Percentiles rank a stretch among this genome's conserved stretches.
These are phyloP conservation scores for Turritopsis dohrnii DNA, from an alignment of 30 jellyfish, hydroid and myxozoan genomes.

Conservation along the genomic window DNA sequence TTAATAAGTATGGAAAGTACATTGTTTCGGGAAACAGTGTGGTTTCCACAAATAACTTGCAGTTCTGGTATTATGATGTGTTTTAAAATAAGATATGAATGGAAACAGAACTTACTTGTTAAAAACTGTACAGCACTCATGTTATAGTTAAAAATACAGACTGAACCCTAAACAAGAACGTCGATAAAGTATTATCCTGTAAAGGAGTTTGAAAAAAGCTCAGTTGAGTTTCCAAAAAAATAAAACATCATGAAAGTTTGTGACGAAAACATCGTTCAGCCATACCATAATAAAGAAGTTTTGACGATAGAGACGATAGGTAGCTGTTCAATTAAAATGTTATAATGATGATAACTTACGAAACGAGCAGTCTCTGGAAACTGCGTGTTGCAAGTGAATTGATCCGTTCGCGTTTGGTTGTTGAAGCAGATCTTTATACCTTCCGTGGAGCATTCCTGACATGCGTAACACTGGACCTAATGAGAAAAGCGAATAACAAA, in stretches of 20 bases:
- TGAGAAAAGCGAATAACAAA: neutral
- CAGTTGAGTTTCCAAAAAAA: too few relatives aligned
- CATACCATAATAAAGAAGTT: too few relatives aligned
- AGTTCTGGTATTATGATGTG: too few relatives aligned
- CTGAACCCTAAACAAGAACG: slow-evolving; percentile 56
- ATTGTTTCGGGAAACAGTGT: neutral
- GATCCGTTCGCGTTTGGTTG: slow-evolving; percentile 1
- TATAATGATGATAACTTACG: slow-evolving; percentile 1
- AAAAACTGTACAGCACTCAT: slow-evolving; percentile 59
- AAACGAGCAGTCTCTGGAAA: slow-evolving; percentile 14
- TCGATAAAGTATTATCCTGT: too few relatives aligned
- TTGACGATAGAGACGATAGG: neutral
- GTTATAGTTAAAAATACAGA: slow-evolving; percentile 78
- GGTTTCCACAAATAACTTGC: neutral
- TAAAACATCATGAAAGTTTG: too few relatives aligned
- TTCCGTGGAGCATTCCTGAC: slow-evolving; percentile 25
- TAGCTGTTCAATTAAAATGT: neutral
- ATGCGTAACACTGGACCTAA: slow-evolving; percentile 71
- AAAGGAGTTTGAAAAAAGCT: too few relatives aligned
- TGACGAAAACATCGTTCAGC: too few relatives aligned
- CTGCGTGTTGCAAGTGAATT: slow-evolving; percentile 40
- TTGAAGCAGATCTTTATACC: slow-evolving; percentile 37
- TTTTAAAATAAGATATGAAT: neutral
- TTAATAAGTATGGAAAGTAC: neutral
- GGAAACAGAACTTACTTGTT: slow-evolving; percentile 46